phyloP scores from a whole-genome alignment of 2,888 invertebrate species.

The Pseudoips prasinana region DNA sequence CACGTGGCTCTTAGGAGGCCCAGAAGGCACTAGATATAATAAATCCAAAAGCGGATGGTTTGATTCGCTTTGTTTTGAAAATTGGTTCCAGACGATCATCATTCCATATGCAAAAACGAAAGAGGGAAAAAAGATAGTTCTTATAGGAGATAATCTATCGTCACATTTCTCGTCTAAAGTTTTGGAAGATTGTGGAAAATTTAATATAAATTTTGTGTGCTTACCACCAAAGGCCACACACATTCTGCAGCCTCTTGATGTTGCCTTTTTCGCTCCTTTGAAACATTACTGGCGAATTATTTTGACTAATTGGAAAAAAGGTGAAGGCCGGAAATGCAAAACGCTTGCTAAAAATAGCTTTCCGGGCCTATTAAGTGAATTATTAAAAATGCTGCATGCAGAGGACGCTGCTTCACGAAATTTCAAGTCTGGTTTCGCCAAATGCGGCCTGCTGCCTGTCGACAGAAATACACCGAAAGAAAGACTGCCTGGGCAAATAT shows the following conservation, averaged over 20 bases:
- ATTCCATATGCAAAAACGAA: conserved; percentile 3
- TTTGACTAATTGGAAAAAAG: conserved; percentile 4
- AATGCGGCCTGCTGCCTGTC: conserved; percentile 10
- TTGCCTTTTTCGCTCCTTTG: conserved; percentile 9
- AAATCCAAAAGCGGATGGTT: conserved; percentile 47
- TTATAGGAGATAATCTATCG: no score
- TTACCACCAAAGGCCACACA: conserved; percentile 10
- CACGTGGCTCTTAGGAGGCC: conserved; percentile 50
- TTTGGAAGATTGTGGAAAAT: conserved; percentile 1
- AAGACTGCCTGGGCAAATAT: conserved; percentile 2
- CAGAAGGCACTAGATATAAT: conserved; percentile 43
- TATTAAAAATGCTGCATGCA: conserved; percentile 2
- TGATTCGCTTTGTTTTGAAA: conserved; percentile 36
- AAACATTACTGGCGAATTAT: conserved; percentile 6
- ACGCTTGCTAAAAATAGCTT: conserved; percentile 10
- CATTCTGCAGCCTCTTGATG: conserved; percentile 9
- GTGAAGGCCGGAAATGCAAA: conserved; percentile 6
- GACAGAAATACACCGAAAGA: conserved; percentile 2
- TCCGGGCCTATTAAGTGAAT: conserved; percentile 4
- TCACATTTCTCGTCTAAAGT: conserved; percentile 3
- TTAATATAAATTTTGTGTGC: conserved; percentile 7
- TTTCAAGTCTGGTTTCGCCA: conserved; percentile 7
- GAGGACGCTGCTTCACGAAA: no score
- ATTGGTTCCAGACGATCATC: conserved; percentile 31
- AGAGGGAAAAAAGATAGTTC: conserved; percentile 1